Conservation (phyloP, 2,888 invertebrate species). For the Drosophila diplacantha region DNA sequence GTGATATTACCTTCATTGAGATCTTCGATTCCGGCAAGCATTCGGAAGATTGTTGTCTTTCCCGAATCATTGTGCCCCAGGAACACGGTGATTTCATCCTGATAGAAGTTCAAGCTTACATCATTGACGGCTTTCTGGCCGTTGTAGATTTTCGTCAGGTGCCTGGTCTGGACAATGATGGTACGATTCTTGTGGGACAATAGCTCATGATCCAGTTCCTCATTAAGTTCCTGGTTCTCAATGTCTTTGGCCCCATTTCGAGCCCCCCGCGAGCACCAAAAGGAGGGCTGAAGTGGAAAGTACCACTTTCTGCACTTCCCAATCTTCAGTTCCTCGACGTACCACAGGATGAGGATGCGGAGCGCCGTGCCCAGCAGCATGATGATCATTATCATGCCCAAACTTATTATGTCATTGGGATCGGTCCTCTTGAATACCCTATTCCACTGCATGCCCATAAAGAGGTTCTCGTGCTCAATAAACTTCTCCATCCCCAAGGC, state of each 20-base stretch:
- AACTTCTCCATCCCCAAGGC: slow-evolving; percentile 33
- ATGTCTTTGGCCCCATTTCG: background rate
- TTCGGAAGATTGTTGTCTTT: slow-evolving; percentile 93
- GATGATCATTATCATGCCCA: slow-evolving; percentile 85
- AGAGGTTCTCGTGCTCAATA: slow-evolving; percentile 57
- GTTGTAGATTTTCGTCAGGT: slow-evolving; percentile 81
- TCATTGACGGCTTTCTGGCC: slow-evolving; percentile 81
- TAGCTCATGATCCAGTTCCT: slow-evolving; percentile 18
- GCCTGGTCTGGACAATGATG: slow-evolving; percentile 79
- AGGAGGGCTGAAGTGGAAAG: slow-evolving; percentile 82
- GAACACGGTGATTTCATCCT: slow-evolving; percentile 90
- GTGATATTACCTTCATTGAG: slow-evolving; percentile 83
- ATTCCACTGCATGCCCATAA: slow-evolving; percentile 79
- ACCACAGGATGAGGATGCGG: slow-evolving; percentile 86
- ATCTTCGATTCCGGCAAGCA: slow-evolving; percentile 87
- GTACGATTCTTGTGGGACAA: slow-evolving; percentile 50
- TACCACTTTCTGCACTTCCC: slow-evolving; percentile 89
- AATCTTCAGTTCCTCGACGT: slow-evolving; percentile 88
- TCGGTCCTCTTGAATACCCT: slow-evolving; percentile 81
- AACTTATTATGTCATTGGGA: slow-evolving; percentile 81
- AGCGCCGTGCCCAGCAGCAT: slow-evolving; percentile 73
- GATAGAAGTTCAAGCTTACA: slow-evolving; percentile 86
- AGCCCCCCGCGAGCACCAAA: slow-evolving; percentile 77
- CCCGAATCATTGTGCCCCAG: slow-evolving; percentile 89
- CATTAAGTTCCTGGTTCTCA: background rate